Evolutionary conservation across 2,888 invertebrate species (phyloP).

Genomic region (Azorinus chamasolen): DNA sequence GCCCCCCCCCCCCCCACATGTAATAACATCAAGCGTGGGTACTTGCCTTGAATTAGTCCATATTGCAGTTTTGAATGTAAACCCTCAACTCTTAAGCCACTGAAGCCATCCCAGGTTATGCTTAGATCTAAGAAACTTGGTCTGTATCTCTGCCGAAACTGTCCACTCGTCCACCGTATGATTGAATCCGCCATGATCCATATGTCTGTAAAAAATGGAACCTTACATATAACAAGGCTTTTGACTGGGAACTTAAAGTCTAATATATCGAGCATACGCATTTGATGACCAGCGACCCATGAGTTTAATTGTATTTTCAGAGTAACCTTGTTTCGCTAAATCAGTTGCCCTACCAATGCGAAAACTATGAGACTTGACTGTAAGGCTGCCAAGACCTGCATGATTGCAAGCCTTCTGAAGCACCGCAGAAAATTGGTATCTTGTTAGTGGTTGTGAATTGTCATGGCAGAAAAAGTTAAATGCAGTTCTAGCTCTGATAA

Average conservation of each 20-base stretch:
- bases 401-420: slow-evolving; percentile 10
- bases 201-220: too few species aligned
- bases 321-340: slow-evolving; percentile 8
- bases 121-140: too few species aligned
- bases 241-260: too few species aligned
- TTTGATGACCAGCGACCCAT: too few species aligned
- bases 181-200: too few species aligned
- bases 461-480: slow-evolving; percentile 18
- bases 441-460: slow-evolving; percentile 10
- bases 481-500: background rate
- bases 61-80: slow-evolving; percentile 18
- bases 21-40: slow-evolving; percentile 19
- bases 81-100: slow-evolving; percentile 4
- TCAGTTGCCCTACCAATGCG: slow-evolving; percentile 35
- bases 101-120: slow-evolving; percentile 13
- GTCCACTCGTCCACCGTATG: slow-evolving; percentile 23
- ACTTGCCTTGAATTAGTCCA: background rate
- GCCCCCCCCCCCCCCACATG: slow-evolving; percentile 38
- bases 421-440: slow-evolving; percentile 38
- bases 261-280: too few species aligned
- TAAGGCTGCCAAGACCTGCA: background rate
- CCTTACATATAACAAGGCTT: background rate
- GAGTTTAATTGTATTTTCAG: slow-evolving; percentile 21
- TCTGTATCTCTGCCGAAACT: too few species aligned
- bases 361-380: slow-evolving; percentile 22